These are phyloP conservation scores for Lasioglossum morio DNA, from an alignment of 2,888 invertebrate genomes.

Conservation along the genomic window DNA sequence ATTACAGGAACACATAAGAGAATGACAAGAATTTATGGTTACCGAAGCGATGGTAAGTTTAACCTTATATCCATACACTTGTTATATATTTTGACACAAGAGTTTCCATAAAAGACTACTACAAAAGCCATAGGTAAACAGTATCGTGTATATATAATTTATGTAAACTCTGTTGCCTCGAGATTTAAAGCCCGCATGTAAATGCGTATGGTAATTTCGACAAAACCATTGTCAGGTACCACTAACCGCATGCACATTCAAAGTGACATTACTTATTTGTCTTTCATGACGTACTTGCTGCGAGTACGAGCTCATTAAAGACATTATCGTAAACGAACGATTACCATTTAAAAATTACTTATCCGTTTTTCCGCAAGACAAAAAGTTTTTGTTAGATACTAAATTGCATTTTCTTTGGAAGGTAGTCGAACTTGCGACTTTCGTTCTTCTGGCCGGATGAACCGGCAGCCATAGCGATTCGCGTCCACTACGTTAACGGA, in stretches of 20 bases:
- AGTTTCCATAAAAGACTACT: too few species aligned
- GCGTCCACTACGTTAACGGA: not conserved
- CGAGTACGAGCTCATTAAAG: not conserved
- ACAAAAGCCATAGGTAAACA: not conserved
- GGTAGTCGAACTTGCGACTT: not conserved
- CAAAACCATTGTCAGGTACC: not conserved
- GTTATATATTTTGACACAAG: too few species aligned
- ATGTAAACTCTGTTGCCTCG: not conserved
- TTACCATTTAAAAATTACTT: not conserved
- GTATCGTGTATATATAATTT: not conserved
- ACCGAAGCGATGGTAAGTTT: too few species aligned
- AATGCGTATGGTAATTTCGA: not conserved
- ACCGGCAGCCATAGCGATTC: not conserved
- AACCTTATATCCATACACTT: too few species aligned
- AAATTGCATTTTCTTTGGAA: not conserved
- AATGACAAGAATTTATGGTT: too few species aligned
- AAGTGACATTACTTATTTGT: not conserved
- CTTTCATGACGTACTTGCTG: not conserved
- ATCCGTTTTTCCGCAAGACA: not conserved
- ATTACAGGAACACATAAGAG: too few species aligned
- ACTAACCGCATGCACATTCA: not conserved
- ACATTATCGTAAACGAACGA: not conserved
- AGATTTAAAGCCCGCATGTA: not conserved
- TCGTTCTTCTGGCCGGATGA: not conserved
- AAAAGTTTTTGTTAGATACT: not conserved